phyloP scores from a whole-genome alignment of 2,888 invertebrate genomes.

The Troides oblongomaculatus region DNA sequence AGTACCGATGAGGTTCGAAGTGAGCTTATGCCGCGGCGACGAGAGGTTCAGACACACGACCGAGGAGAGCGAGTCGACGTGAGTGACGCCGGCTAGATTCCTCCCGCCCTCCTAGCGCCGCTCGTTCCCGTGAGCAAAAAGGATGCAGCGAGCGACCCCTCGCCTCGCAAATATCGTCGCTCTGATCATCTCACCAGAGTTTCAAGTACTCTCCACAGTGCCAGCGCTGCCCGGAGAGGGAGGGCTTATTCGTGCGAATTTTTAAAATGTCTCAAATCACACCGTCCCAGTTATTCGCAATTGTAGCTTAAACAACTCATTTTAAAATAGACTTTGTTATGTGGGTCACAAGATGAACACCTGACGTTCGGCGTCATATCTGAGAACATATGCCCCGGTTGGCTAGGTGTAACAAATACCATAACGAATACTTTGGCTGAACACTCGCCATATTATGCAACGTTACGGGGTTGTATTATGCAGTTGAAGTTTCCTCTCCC shows the following conservation, averaged over 20 bases:
- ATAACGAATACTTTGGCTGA: slow-evolving; percentile 79
- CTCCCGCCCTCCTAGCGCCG: slow-evolving; percentile 71
- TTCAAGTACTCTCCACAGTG: slow-evolving; percentile 67
- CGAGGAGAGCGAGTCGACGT: slow-evolving; percentile 73
- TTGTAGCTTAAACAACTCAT: slow-evolving; percentile 45
- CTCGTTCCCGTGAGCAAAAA: slow-evolving; percentile 67
- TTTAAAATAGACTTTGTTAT: slow-evolving; percentile 54
- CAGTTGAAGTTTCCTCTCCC: slow-evolving; percentile 65
- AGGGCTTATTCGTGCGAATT: slow-evolving; percentile 56
- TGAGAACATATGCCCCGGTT: slow-evolving; percentile 77
- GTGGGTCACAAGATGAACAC: slow-evolving; percentile 67
- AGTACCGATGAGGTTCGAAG: slow-evolving; percentile 71
- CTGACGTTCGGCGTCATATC: slow-evolving; percentile 78
- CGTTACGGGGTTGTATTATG: slow-evolving; percentile 70
- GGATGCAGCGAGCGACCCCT: slow-evolving; percentile 70
- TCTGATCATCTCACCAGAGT: slow-evolving; percentile 70
- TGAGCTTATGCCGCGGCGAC: slow-evolving; percentile 73
- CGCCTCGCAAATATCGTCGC: slow-evolving; percentile 69
- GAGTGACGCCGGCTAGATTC: slow-evolving; percentile 69
- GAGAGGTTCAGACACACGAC: slow-evolving; percentile 75
- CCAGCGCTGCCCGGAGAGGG: slow-evolving; percentile 68
- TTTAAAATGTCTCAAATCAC: slow-evolving; percentile 53
- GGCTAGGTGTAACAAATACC: slow-evolving; percentile 79
- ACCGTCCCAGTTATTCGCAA: slow-evolving; percentile 38
- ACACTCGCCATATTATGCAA: slow-evolving; percentile 77